phyloP scores from a whole-genome alignment of 2,888 invertebrate species.

The Diaperis boleti region DNA sequence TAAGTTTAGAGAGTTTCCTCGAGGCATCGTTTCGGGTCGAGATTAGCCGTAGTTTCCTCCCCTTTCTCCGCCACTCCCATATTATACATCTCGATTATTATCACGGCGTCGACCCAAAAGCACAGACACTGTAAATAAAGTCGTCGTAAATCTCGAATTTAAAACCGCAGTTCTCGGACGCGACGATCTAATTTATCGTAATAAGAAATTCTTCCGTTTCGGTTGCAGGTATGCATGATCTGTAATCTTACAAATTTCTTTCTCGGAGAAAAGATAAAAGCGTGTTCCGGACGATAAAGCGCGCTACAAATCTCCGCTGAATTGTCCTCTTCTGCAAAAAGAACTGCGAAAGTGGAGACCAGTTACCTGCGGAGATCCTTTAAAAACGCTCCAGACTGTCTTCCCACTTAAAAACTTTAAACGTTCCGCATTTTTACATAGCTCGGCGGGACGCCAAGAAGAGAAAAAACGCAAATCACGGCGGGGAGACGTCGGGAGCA shows the following conservation, averaged over 20 bases:
- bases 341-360: slow-evolving; percentile 34
- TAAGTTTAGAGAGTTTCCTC: slow-evolving; percentile 44
- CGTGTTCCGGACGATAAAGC: slow-evolving; percentile 63
- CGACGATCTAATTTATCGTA: slow-evolving; percentile 58
- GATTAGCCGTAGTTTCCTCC: slow-evolving; percentile 31
- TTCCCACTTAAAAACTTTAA: slow-evolving; percentile 29
- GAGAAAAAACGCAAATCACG: slow-evolving; percentile 23
- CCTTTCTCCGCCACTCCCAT: slow-evolving; percentile 10
- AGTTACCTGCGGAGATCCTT: slow-evolving; percentile 36
- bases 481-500: neutral
- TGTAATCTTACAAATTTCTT: slow-evolving; percentile 64
- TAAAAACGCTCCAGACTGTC: slow-evolving; percentile 6
- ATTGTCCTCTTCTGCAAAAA: slow-evolving; percentile 52
- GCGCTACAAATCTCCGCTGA: slow-evolving; percentile 62
- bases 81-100: slow-evolving; percentile 35
- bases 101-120: slow-evolving; percentile 9
- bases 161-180: slow-evolving; percentile 55
- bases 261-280: slow-evolving; percentile 59
- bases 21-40: slow-evolving; percentile 39
- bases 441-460: neutral
- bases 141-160: slow-evolving; percentile 56
- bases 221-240: slow-evolving; percentile 59
- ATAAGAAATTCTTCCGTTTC: slow-evolving; percentile 61
- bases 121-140: slow-evolving; percentile 53
- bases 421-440: slow-evolving; percentile 28